phyloP scores from a whole-genome alignment of 2,797 vertebrate genomes.

The Bucorvus abyssinicus region DNA sequence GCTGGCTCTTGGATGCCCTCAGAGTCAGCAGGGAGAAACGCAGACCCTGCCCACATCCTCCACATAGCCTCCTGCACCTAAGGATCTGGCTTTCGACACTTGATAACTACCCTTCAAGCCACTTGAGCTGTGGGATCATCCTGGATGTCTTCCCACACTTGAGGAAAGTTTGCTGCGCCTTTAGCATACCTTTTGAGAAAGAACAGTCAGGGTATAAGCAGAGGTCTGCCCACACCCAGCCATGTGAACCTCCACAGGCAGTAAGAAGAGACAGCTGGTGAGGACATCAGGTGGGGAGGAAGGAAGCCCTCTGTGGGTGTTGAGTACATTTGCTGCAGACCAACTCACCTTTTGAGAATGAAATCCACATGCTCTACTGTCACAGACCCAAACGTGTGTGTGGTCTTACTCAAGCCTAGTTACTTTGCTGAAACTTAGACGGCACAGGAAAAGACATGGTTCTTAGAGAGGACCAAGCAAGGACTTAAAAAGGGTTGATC shows the following conservation, averaged over 20 bases:
- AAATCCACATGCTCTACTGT: background rate
- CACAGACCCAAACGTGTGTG: background rate
- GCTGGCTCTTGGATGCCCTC: background rate
- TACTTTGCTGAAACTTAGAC: background rate
- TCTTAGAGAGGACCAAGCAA: background rate
- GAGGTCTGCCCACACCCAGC: background rate
- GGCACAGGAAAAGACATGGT: background rate
- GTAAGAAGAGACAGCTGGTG: background rate
- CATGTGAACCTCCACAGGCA: background rate
- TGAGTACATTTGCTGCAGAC: background rate
- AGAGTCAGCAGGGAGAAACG: background rate
- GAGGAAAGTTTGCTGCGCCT: background rate
- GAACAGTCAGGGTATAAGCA: background rate
- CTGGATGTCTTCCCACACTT: background rate
- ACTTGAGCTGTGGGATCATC: background rate
- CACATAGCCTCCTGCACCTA: rapidly evolving
- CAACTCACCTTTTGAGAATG: background rate
- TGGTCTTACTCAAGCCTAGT: background rate
- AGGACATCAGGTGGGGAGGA: background rate
- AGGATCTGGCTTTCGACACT: background rate
- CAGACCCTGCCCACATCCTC: background rate
- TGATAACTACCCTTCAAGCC: background rate
- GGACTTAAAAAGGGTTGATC: background rate
- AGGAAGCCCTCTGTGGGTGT: background rate
- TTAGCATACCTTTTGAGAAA: background rate